Evolutionary conservation across 2,888 invertebrate species (phyloP), one percentile per base, ranked within the genome.

Genomic region (Drosophila tripunctata): DNA sequence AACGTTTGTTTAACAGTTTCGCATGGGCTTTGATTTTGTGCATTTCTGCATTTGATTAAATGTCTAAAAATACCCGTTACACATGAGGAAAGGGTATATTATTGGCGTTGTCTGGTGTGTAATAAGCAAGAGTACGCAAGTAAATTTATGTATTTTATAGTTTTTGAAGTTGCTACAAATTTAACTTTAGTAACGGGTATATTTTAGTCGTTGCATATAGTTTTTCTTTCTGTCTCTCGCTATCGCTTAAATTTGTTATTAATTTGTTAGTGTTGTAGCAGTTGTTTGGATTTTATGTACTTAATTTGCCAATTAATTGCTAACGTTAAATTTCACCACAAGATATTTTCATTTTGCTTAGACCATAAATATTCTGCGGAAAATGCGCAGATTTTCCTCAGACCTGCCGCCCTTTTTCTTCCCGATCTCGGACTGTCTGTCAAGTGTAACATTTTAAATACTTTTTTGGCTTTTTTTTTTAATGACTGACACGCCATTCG

Each of bases 321-420:
- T 27, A 43, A 14, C 41, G 30, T 30, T 55, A 8, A 43, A 40
- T 63, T 36, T 12, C 21, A 22, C n/a, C 22, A 24, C 35, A 21
- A 58, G 47, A 73, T 48, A 68, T 74, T 67, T 71, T 78, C 69
- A 82, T 77, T 66, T 66, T 54, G n/a, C 58, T 44, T 41, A 40
- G 66, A 35, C 45, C 65, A 65, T 74, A 65, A 80, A 80, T 69
- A 68, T 62, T 67, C 30, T 30, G 15, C 38, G 40, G n/a, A 35
- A 50, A 73, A 17, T 64, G 77, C 78, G 63, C 64, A 68, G 63
- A 66, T 55, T 60, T 55, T 55, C 6, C 17, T n/a, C 24, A 24
- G 7, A 31, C 30, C n/a, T 12, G 17, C 10, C 3, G n/a, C 21
- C 8, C n/a, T 12, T 17, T 36, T n/a, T 14, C 24, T 17, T 3